A percentile compares a stretch with the other conserved stretches of the same genome.
phyloP scores from a whole-genome alignment of 2,888 invertebrate species.

The Leptopilina myrica region DNA sequence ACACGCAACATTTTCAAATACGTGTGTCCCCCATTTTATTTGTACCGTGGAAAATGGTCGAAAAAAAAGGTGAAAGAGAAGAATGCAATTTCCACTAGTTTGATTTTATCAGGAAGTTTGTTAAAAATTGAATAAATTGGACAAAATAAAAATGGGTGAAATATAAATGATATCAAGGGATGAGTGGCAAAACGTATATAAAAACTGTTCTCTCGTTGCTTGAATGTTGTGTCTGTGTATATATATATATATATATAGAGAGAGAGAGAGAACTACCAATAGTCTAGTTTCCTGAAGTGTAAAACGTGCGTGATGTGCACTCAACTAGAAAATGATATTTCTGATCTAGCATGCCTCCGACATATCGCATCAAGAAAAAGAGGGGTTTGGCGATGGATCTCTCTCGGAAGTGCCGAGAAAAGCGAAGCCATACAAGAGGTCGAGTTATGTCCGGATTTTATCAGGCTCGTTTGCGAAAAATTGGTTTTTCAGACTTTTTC shows the following conservation, averaged over 20 bases:
- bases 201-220: constrained; percentile 12
- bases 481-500: constrained; percentile 53
- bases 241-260: no score
- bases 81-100: constrained; percentile 1
- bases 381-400: constrained; percentile 31
- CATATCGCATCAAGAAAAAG: constrained; percentile 26
- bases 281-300: constrained; percentile 48
- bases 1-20: no score
- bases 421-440: constrained; percentile 38
- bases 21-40: neutral
- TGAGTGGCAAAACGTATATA: neutral
- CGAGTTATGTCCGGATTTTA: constrained; percentile 55
- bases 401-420: constrained; percentile 36
- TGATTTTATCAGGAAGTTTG: constrained; percentile 9
- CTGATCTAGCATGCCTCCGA: constrained; percentile 42
- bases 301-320: constrained; percentile 56
- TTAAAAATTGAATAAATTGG: constrained; percentile 22
- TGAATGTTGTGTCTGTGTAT: neutral
- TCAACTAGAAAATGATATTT: constrained; percentile 63
- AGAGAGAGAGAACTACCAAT: constrained; percentile 1
- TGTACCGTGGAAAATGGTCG: neutral
- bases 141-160: constrained; percentile 1
- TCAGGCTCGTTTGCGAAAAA: constrained; percentile 56
- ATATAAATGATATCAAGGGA: constrained; percentile 7
- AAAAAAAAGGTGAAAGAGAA: neutral